phyloP scores from a whole-genome alignment of 2,113 vertebrate genomes.

The Pedionomus torquatus region DNA sequence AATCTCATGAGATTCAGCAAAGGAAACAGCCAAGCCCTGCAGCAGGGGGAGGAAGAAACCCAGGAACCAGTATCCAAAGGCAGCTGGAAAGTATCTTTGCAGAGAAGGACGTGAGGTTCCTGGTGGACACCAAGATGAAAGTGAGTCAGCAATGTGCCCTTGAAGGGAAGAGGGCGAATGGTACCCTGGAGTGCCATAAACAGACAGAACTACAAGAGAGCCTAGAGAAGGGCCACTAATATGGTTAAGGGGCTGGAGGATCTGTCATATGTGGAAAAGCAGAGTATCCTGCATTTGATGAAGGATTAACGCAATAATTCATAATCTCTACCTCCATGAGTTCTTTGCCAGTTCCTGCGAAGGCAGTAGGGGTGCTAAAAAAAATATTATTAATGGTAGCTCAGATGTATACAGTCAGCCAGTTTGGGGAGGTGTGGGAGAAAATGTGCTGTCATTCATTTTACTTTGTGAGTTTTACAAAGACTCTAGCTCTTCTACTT shows the following conservation, averaged over 20 bases:
- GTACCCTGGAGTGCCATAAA: background rate
- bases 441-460: background rate
- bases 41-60: background rate
- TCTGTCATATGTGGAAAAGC: background rate
- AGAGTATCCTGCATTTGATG: background rate
- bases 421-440: background rate
- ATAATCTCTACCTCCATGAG: background rate
- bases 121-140: background rate
- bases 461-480: slow-evolving; percentile 8
- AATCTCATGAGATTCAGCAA: background rate
- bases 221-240: background rate
- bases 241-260: background rate
- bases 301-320: background rate
- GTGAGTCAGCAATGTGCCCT: background rate
- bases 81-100: background rate
- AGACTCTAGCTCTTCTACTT: background rate
- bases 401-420: background rate
- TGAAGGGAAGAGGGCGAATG: background rate
- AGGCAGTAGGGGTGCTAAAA: background rate
- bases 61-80: background rate
- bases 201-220: background rate
- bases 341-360: background rate
- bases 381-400: background rate
- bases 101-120: background rate
- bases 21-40: background rate